Percentiles rank a stretch among this genome's conserved stretches.
These are phyloP conservation scores for Drosophila trichaetosa DNA, from an alignment of 2,888 invertebrate genomes.

Conservation along the genomic window DNA sequence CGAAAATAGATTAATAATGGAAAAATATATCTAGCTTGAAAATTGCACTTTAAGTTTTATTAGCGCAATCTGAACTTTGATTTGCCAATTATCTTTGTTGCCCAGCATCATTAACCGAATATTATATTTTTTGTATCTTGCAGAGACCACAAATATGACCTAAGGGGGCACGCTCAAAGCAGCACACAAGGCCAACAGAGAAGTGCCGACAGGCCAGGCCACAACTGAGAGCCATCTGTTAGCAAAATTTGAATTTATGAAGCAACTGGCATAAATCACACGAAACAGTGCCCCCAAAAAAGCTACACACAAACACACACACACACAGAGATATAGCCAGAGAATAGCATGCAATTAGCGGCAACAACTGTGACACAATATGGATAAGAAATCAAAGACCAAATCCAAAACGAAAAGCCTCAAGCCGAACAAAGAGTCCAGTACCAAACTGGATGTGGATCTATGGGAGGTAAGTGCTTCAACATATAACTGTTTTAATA, in stretches of 20 bases:
- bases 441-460: conserved; percentile 82
- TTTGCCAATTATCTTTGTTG: background rate
- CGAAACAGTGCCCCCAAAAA: conserved; percentile 20
- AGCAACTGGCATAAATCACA: conserved; percentile 60
- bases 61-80: background rate
- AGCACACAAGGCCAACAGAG: conserved; percentile 23
- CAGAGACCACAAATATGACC: conserved; percentile 36
- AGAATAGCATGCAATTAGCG: conserved; percentile 46
- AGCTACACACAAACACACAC: conserved; percentile 11
- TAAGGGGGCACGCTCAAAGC: conserved; percentile 20
- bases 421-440: conserved; percentile 82
- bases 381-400: conserved; percentile 77
- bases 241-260: conserved; percentile 51
- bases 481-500: background rate
- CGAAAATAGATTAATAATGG: conserved; percentile 2
- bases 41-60: background rate
- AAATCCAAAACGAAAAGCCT: conserved; percentile 78
- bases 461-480: conserved; percentile 82
- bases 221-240: conserved; percentile 39
- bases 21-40: background rate
- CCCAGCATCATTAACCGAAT: conserved; percentile 6
- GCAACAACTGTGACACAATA: conserved; percentile 50
- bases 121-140: conserved; percentile 8
- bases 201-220: conserved; percentile 24
- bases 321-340: conserved; percentile 11